Conservation (phyloP, 2,888 invertebrate genomes). For the Cryptocephalus moraei region DNA sequence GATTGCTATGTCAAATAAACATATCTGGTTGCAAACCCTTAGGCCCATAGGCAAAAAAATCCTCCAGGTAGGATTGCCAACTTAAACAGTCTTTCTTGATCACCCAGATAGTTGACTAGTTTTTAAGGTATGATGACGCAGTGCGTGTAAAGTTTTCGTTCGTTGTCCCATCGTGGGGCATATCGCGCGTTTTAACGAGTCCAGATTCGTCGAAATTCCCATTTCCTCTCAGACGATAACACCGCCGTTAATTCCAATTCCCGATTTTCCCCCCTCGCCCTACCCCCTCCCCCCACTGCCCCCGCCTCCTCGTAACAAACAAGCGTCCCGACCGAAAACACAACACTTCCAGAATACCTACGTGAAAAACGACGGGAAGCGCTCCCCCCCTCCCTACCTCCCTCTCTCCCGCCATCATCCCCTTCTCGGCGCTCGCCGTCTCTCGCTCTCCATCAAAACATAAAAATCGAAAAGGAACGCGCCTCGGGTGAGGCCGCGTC, state of each 20-base stretch:
- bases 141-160: too few species aligned
- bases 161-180: too few species aligned
- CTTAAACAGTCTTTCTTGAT: too few species aligned
- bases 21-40: too few species aligned
- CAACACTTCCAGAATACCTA: neutral
- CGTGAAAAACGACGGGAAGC: neutral
- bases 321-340: neutral
- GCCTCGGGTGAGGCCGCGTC: slow-evolving; percentile 29
- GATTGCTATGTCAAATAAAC: too few species aligned
- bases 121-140: too few species aligned
- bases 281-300: too few species aligned
- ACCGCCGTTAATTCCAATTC: neutral
- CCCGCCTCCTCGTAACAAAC: neutral
- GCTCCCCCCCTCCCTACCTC: too few species aligned
- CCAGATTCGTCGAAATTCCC: neutral
- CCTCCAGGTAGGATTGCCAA: too few species aligned
- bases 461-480: slow-evolving; percentile 38
- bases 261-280: neutral
- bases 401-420: slow-evolving; percentile 9
- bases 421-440: slow-evolving; percentile 17
- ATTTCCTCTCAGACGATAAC: neutral
- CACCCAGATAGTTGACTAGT: too few species aligned
- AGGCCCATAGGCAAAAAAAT: too few species aligned
- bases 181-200: neutral
- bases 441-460: slow-evolving; percentile 34